A percentile compares a stretch with the other conserved stretches of the same genome.
Conservation (phyloP, 2,113 vertebrate genomes). For the Cephalopterus ornatus region DNA sequence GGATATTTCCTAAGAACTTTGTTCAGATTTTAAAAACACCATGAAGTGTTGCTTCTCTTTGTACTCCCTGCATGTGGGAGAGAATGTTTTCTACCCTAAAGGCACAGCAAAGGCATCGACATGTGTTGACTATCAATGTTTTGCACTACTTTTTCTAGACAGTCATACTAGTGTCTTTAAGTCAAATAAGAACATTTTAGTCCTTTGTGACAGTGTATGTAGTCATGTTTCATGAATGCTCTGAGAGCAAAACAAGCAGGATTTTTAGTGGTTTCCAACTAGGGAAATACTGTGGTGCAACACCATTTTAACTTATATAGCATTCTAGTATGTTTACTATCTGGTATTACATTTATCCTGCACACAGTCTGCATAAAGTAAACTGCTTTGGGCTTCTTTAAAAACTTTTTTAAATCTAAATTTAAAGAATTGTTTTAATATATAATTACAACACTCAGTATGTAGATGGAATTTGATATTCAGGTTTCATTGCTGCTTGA, state of each 20-base stretch:
- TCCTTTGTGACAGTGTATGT: conserved; percentile 15
- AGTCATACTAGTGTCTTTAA: conserved; percentile 54
- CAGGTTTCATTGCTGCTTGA: conserved; percentile 52
- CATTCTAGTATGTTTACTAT: conserved; percentile 30
- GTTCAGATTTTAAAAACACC: conserved; percentile 76
- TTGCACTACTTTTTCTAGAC: conserved; percentile 82
- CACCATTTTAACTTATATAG: conserved; percentile 33
- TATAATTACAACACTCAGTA: conserved; percentile 17
- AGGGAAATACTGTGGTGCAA: conserved; percentile 32
- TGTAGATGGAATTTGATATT: conserved; percentile 50
- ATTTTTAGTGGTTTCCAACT: not conserved
- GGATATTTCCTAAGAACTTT: conserved; percentile 89
- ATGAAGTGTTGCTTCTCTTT: conserved; percentile 35
- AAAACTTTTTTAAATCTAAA: not conserved
- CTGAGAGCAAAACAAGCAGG: not conserved
- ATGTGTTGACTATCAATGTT: conserved; percentile 73
- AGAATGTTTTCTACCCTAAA: conserved; percentile 43
- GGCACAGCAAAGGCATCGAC: conserved; percentile 9
- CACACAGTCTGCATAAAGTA: conserved; percentile 17
- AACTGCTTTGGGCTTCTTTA: conserved; percentile 4
- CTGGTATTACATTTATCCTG: conserved; percentile 38
- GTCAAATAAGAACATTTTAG: conserved; percentile 8
- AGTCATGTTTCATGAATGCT: not conserved
- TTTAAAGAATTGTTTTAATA: not conserved
- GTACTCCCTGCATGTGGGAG: not conserved